These are phyloP conservation scores for Notospermus geniculatus DNA, from an alignment of 1,140 invertebrate genomes.

Conservation along the genomic window DNA sequence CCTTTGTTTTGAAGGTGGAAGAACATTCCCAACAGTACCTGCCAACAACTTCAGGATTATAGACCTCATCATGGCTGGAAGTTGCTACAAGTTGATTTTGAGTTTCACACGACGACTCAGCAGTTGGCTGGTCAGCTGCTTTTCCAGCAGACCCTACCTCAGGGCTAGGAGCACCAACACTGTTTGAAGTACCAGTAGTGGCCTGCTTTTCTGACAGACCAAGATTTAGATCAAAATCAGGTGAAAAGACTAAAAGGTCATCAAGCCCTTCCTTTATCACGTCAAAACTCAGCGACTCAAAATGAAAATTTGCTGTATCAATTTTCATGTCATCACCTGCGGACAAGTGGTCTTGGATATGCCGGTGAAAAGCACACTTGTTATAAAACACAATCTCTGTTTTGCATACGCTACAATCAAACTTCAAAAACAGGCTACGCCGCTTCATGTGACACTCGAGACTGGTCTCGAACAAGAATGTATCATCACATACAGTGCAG, in stretches of 20 bases:
- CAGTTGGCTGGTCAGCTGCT: too few species aligned
- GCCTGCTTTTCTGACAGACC: not conserved
- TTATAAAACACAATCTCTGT: conserved; percentile 37
- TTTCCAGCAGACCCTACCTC: too few species aligned
- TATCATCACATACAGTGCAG: conserved; percentile 45
- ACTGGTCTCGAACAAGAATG: conserved; percentile 37
- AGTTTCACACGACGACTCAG: too few species aligned
- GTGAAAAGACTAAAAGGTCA: not conserved
- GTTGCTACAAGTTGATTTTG: not conserved
- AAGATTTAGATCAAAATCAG: not conserved
- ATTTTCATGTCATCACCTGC: not conserved
- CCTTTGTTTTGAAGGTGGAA: not conserved
- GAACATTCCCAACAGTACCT: not conserved
- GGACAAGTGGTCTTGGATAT: not conserved
- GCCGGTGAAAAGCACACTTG: conserved; percentile 34
- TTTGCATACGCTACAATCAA: conserved; percentile 42
- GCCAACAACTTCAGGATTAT: not conserved
- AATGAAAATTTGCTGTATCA: not conserved
- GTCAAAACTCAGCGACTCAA: conserved; percentile 1
- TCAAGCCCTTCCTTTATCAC: too few species aligned
- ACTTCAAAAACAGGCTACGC: conserved; percentile 37
- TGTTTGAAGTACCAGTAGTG: not conserved
- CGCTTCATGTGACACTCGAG: conserved; percentile 32
- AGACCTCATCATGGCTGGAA: not conserved
- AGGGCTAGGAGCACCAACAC: too few species aligned